Percentiles rank a stretch among this genome's conserved stretches.
Evolutionary conservation across 2,797 vertebrate genomes (phyloP).

Genomic region (Rousettus madagascariensis): DNA sequence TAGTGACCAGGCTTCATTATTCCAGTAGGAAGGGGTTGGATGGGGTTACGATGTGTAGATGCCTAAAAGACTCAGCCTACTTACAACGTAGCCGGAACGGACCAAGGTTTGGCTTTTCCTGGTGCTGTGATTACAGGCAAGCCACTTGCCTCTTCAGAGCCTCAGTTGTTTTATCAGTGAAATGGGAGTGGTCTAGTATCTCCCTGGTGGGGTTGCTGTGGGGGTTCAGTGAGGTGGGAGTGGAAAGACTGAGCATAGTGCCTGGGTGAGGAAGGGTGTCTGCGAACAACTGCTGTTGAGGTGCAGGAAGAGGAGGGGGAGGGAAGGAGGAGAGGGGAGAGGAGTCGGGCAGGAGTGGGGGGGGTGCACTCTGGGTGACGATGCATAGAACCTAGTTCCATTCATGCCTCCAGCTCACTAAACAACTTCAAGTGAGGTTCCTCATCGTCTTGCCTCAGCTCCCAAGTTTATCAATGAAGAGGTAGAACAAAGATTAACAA

Average conservation of each 20-base stretch:
- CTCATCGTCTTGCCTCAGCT: neutral
- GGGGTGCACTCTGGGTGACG: neutral
- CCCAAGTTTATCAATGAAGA: neutral
- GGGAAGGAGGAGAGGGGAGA: rapidly evolving
- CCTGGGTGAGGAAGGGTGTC: neutral
- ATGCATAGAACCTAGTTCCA: rapidly evolving
- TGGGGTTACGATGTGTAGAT: rapidly evolving
- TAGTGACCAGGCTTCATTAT: neutral
- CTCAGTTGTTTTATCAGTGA: neutral
- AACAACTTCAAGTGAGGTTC: neutral
- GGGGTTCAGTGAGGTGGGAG: neutral
- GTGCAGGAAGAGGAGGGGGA: neutral
- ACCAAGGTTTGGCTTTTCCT: neutral
- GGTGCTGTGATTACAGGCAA: rapidly evolving
- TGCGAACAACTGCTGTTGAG: neutral
- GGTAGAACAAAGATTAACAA: neutral
- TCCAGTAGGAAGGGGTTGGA: rapidly evolving
- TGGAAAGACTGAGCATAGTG: neutral
- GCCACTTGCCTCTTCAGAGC: too few species aligned
- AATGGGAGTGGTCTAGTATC: neutral
- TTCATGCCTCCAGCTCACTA: too few species aligned
- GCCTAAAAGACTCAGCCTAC: too few species aligned
- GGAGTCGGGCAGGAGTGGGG: rapidly evolving
- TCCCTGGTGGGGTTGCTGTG: neutral
- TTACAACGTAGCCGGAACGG: neutral